Conservation (phyloP, 2,797 vertebrate genomes). For the Pangasius larnaudii region DNA sequence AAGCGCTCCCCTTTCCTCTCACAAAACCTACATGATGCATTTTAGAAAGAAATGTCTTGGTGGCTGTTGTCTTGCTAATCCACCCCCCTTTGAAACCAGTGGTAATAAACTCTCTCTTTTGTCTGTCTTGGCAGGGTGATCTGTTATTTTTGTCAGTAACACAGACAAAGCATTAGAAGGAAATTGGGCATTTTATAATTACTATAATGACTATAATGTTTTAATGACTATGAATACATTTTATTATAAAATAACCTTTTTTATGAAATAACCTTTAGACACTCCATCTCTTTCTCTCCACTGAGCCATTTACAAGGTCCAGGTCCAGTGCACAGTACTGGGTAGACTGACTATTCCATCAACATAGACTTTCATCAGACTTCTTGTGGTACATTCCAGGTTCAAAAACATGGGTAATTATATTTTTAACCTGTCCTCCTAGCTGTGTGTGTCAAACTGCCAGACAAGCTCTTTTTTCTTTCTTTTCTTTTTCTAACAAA, state of each 20-base stretch:
- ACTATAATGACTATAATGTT: not conserved
- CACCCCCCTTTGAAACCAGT: not conserved
- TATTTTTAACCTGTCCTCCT: not conserved
- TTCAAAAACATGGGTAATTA: not conserved
- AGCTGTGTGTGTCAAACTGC: not conserved
- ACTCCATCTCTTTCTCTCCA: not conserved
- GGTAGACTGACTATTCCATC: not conserved
- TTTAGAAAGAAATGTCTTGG: not conserved
- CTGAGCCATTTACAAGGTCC: not conserved
- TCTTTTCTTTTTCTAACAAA: no score
- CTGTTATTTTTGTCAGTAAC: not conserved
- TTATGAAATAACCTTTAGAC: not conserved
- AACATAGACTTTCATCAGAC: not conserved
- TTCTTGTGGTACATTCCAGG: not conserved
- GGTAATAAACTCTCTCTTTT: not conserved
- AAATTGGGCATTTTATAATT: not conserved
- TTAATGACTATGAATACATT: conserved; percentile 17
- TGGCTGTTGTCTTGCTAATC: not conserved
- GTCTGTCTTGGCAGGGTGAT: conserved; percentile 12
- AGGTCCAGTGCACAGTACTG: not conserved
- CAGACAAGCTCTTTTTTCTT: not conserved
- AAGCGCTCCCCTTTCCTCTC: not conserved
- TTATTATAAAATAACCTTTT: not conserved
- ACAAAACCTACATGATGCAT: not conserved
- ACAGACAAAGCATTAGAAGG: not conserved